Conservation (phyloP, 2,888 invertebrate genomes). For the Melikaiella ostensackeni region DNA sequence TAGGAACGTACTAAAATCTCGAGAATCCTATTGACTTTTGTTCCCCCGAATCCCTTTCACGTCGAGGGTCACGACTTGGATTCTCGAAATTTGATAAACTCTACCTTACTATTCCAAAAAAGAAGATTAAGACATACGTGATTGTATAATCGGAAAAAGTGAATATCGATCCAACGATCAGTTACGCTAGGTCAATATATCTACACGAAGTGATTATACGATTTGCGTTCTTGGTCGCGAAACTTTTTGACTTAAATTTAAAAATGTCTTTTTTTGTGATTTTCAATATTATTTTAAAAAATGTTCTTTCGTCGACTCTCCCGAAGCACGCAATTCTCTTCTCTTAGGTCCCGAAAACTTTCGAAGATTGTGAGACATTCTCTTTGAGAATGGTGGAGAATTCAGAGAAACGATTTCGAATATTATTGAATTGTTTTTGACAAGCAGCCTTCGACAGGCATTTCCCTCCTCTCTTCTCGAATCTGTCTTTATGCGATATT, state of each 20-base stretch:
- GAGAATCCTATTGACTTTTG: slow-evolving; percentile 30
- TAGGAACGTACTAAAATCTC: slow-evolving; percentile 34
- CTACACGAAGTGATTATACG: slow-evolving; percentile 16
- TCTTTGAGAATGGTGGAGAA: not conserved
- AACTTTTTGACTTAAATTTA: not conserved
- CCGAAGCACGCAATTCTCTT: slow-evolving; percentile 32
- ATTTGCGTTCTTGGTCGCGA: slow-evolving; percentile 16
- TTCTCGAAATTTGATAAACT: slow-evolving; percentile 8
- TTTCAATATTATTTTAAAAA: not conserved
- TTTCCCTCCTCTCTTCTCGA: slow-evolving; percentile 55
- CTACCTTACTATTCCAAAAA: slow-evolving; percentile 8
- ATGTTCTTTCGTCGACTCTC: slow-evolving; percentile 5
- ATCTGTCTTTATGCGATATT: slow-evolving; percentile 54
- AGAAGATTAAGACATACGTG: slow-evolving; percentile 15
- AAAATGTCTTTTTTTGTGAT: slow-evolving; percentile 5
- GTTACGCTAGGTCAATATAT: not conserved
- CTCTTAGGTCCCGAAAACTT: slow-evolving; percentile 30
- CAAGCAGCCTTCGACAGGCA: slow-evolving; percentile 43
- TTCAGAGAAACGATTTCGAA: not conserved
- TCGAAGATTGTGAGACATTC: slow-evolving; percentile 19
- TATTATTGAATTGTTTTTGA: not conserved
- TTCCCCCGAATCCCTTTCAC: slow-evolving; percentile 4
- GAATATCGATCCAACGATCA: slow-evolving; percentile 2
- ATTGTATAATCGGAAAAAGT: slow-evolving; percentile 17
- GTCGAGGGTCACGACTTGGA: not conserved